These are phyloP conservation scores for Bellardia bayeri DNA, from an alignment of 2,888 invertebrate genomes.

Conservation along the genomic window DNA sequence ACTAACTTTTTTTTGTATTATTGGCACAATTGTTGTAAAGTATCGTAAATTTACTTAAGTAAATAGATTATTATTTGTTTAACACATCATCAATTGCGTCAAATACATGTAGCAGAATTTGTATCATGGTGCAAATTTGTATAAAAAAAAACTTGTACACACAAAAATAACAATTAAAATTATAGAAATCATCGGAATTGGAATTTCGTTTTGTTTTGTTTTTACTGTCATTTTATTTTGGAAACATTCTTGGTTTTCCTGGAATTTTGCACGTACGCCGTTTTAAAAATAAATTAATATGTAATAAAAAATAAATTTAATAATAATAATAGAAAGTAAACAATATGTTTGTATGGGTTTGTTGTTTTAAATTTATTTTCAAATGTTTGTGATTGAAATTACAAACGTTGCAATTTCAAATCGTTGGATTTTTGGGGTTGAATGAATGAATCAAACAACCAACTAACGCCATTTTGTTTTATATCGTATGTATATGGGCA, in stretches of 20 bases:
- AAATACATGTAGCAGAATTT: not conserved
- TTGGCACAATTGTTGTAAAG: not conserved
- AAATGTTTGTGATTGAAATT: conserved; percentile 14
- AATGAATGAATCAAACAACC: conserved; percentile 1
- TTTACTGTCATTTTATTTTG: conserved; percentile 7
- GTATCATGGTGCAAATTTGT: no score
- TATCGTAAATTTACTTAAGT: conserved; percentile 23
- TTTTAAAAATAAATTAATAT: conserved; percentile 15
- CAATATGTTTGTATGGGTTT: conserved; percentile 11
- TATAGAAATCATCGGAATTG: not conserved
- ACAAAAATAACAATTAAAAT: not conserved
- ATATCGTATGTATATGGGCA: not conserved
- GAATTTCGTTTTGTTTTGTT: conserved; percentile 19
- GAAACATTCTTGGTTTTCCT: conserved; percentile 22
- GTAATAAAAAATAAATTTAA: not conserved
- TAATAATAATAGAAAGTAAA: conserved; percentile 26
- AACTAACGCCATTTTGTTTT: not conserved
- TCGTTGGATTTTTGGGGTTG: not conserved
- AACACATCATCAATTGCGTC: conserved; percentile 16
- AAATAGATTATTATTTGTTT: not conserved
- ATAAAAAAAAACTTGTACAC: no score
- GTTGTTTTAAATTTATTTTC: conserved; percentile 7
- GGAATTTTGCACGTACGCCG: conserved; percentile 33
- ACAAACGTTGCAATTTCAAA: not conserved
- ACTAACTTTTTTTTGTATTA: not conserved